Base-by-base conservation (phyloP, 2,888 invertebrate genomes). In the Neoitamus cyanurus region DNA sequence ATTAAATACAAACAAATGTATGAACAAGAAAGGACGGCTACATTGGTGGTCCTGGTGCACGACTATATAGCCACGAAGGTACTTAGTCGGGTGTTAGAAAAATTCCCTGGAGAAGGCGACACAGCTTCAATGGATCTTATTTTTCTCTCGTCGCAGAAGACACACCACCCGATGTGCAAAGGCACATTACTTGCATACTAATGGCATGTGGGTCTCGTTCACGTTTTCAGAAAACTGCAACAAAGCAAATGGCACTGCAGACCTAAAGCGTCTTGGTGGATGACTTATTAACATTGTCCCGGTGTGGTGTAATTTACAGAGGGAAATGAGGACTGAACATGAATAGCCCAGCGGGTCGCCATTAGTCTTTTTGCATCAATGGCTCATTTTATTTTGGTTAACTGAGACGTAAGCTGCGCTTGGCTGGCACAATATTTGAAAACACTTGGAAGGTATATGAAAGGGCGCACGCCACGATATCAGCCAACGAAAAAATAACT, bases 261-360 rank as follows among this genome's bases (percentile, higher is more conserved):
- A 75, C 84, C 36, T 25, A 48, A 69, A 48, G 30, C 78, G 69
- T 42, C 70, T 83, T 69, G 48, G 69, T 3, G 78, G 84, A 84
- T 84, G 84, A 84, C 84, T 84, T 84, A 84, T 84, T 84, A 84
- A 84, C 84, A 77, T 84, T 84, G 70, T 84, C 84, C 78, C 84
- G 69, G 69, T 78, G 84, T 84, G 84, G 84, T 84, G 84, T 84
- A 78, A 84, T 84, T 84, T 84, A 84, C 78, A 84, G 84, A 84
- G 73, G 77, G 78, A 84, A 84, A 77, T 78, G 78, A 77, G 78
- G 69, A 84, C 84, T 84, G 78, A 84, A 84, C 84, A 84, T 84
- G 84, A 84, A 84, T 84, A 78, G 78, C 84, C 9, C 84, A 84
- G 84, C 84, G 78, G 84, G 84, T 78, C 36, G 31, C 84, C 84